A percentile compares a stretch with the other conserved stretches of the same genome.
phyloP scores from a whole-genome alignment of 2,113 vertebrate genomes.

The Muntiacus reevesi region DNA sequence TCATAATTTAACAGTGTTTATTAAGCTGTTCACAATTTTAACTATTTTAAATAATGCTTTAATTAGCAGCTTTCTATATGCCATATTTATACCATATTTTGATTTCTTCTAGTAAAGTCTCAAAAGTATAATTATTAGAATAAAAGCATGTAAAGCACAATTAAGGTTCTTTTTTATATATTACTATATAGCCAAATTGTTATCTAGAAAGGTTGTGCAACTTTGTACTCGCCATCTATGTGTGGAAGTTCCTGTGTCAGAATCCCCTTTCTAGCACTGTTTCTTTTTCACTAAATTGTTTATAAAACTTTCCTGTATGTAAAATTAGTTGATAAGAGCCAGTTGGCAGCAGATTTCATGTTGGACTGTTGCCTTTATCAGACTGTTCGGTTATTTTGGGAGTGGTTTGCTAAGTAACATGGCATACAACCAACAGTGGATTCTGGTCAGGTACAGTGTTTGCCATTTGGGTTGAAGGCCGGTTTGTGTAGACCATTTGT shows the following conservation, averaged over 20 bases:
- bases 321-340: neutral
- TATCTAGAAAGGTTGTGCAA: neutral
- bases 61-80: neutral
- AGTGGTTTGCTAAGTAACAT: neutral
- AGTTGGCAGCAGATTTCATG: neutral
- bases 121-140: neutral
- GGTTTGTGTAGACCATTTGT: neutral
- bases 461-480: neutral
- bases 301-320: constrained; percentile 15
- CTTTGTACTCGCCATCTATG: neutral
- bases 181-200: neutral
- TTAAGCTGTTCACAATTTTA: neutral
- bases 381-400: neutral
- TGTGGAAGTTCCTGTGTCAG: neutral
- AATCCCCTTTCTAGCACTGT: neutral
- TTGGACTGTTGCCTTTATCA: neutral
- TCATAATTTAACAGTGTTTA: neutral
- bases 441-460: neutral
- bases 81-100: neutral
- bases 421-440: neutral
- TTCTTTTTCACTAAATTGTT: constrained; percentile 10
- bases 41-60: neutral
- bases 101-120: neutral
- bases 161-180: neutral
- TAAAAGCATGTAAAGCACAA: neutral